Evolutionary conservation across 2,113 vertebrate genomes (phyloP).

Genomic region (Thomomys bottae): DNA sequence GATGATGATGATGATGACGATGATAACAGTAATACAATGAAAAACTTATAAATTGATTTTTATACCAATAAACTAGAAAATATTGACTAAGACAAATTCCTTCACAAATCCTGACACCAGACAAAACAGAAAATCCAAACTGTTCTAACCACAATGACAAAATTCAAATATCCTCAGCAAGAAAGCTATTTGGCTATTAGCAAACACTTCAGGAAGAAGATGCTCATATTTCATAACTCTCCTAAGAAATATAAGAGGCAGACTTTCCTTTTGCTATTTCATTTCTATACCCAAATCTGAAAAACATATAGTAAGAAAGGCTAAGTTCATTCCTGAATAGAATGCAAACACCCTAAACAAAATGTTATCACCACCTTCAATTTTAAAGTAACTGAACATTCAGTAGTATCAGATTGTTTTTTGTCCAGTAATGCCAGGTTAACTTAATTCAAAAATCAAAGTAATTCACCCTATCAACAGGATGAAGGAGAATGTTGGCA

Average conservation of each 20-base stretch:
- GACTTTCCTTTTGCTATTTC: not conserved
- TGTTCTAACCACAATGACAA: slow-evolving; percentile 1
- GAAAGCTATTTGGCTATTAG: not conserved
- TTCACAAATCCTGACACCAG: not conserved
- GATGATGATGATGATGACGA: no score
- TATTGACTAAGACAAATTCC: not conserved
- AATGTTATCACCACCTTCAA: not conserved
- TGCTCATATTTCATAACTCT: not conserved
- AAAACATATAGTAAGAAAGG: not conserved
- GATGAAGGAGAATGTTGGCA: not conserved
- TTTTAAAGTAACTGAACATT: not conserved
- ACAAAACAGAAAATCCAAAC: not conserved
- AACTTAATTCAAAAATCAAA: slow-evolving; percentile 17
- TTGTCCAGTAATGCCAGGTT: not conserved
- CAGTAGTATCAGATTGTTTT: not conserved
- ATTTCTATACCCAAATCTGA: not conserved
- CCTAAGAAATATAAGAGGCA: slow-evolving; percentile 1
- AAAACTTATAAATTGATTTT: not conserved
- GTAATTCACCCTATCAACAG: not conserved
- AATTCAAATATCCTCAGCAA: not conserved
- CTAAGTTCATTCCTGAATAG: not conserved
- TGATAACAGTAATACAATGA: not conserved
- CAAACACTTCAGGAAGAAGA: not conserved
- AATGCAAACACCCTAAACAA: slow-evolving; percentile 7
- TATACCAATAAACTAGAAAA: slow-evolving; percentile 6